phyloP scores from a whole-genome alignment of 2,797 vertebrate genomes.

The Tolypeutes matacus region DNA sequence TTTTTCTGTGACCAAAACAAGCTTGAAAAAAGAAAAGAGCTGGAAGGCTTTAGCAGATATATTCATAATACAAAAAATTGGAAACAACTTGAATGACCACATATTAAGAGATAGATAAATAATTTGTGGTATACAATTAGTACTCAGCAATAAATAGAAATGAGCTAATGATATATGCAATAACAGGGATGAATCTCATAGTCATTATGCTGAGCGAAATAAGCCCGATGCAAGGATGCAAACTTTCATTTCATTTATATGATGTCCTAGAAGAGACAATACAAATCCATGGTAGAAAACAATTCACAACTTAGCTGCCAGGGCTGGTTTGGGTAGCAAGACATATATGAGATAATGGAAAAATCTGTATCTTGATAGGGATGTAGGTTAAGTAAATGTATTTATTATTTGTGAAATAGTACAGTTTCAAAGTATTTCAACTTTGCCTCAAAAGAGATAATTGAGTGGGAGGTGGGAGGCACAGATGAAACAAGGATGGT shows the following conservation, averaged over 20 bases:
- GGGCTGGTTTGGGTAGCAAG: no score
- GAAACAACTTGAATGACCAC: background rate
- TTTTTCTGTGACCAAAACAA: no score
- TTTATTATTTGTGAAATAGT: background rate
- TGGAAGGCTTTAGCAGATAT: background rate
- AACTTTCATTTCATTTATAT: no score
- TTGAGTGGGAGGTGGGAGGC: background rate
- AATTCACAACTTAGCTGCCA: background rate
- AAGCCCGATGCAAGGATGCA: accelerated
- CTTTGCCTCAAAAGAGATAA: background rate
- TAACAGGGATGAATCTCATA: accelerated
- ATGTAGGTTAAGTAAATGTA: background rate
- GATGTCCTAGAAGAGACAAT: background rate
- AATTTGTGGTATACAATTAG: accelerated
- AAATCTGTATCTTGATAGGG: background rate
- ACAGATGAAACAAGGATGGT: background rate
- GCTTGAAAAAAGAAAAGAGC: background rate
- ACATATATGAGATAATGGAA: background rate
- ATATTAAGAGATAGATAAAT: accelerated
- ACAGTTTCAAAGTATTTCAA: background rate
- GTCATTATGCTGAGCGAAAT: background rate
- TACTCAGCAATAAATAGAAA: background rate
- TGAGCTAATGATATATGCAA: accelerated
- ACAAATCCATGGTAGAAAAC: background rate
- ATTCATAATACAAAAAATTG: background rate